phyloP scores from a whole-genome alignment of 2,113 vertebrate species.

The Brachypteracias leptosomus region DNA sequence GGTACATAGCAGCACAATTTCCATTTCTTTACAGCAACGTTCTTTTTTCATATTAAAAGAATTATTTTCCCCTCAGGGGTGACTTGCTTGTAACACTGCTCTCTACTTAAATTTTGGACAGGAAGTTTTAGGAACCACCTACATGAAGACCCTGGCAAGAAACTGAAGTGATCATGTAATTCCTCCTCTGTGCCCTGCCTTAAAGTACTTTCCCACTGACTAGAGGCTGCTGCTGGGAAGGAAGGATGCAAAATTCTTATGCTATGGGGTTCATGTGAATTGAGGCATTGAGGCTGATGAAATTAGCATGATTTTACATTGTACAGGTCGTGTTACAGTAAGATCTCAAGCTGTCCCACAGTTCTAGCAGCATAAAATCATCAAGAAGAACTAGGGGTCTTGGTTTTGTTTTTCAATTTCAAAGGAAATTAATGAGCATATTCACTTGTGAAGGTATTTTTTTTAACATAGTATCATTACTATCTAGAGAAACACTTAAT shows the following conservation, averaged over 20 bases:
- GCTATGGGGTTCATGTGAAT: neutral
- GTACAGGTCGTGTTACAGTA: neutral
- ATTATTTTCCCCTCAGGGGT: fast-evolving
- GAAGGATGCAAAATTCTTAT: neutral
- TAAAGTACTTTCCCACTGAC: neutral
- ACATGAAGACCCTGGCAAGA: neutral
- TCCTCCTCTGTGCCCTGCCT: neutral
- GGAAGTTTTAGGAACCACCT: neutral
- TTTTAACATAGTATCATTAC: neutral
- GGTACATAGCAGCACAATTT: neutral
- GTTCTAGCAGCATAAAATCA: neutral
- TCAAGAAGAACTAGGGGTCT: neutral
- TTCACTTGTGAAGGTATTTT: neutral
- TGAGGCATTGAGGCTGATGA: neutral
- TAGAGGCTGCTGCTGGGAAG: neutral
- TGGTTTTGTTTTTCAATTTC: neutral
- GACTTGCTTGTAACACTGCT: neutral
- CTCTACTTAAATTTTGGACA: neutral
- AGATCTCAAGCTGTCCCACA: neutral
- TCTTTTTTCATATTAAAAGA: neutral
- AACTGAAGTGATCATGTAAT: neutral
- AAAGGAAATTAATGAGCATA: neutral
- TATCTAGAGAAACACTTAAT: neutral
- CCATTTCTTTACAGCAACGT: neutral
- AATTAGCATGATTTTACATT: neutral